phyloP scores from a whole-genome alignment of 1,140 invertebrate species.

The Musca vetustissima region DNA sequence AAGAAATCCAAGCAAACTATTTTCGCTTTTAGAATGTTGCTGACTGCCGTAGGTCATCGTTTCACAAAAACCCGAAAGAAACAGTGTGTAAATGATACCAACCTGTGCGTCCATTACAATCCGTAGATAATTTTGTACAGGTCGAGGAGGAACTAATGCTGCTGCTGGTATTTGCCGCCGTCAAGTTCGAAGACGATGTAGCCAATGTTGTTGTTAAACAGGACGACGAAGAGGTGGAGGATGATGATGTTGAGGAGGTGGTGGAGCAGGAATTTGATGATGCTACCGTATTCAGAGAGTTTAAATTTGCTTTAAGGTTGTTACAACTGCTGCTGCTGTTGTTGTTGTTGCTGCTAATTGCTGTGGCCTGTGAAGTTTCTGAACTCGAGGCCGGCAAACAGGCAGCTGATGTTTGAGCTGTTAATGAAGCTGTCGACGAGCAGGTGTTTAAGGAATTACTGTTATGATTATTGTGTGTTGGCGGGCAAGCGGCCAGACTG shows the following conservation, averaged over 20 bases:
- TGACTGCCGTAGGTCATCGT: slow-evolving; percentile 32
- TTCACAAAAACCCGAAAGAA: too few relatives aligned
- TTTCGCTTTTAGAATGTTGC: slow-evolving; percentile 24
- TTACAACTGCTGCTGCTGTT: slow-evolving; percentile 32
- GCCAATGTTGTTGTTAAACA: slow-evolving; percentile 30
- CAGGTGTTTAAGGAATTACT: slow-evolving; percentile 27
- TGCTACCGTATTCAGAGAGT: slow-evolving; percentile 23
- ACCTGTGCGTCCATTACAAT: slow-evolving; percentile 56
- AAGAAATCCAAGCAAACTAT: too few relatives aligned
- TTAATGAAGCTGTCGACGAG: slow-evolving; percentile 19
- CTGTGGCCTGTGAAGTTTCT: not conserved
- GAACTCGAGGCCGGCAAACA: slow-evolving; percentile 30
- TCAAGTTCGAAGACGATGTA: slow-evolving; percentile 29
- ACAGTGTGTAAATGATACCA: slow-evolving; percentile 35
- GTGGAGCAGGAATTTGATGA: slow-evolving; percentile 44
- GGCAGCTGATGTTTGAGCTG: slow-evolving; percentile 17
- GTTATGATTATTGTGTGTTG: slow-evolving; percentile 25
- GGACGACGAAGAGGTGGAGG: slow-evolving; percentile 32
- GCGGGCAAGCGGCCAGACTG: slow-evolving; percentile 26
- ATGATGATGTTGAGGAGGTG: slow-evolving; percentile 32
- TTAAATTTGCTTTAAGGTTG: slow-evolving; percentile 27
- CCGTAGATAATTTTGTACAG: slow-evolving; percentile 47
- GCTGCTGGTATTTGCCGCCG: not conserved
- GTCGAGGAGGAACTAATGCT: slow-evolving; percentile 22
- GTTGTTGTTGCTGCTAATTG: slow-evolving; percentile 41